A percentile compares a stretch with the other conserved stretches of the same genome.
Conservation (phyloP, 2,797 vertebrate species). For the Labroides dimidiatus region DNA sequence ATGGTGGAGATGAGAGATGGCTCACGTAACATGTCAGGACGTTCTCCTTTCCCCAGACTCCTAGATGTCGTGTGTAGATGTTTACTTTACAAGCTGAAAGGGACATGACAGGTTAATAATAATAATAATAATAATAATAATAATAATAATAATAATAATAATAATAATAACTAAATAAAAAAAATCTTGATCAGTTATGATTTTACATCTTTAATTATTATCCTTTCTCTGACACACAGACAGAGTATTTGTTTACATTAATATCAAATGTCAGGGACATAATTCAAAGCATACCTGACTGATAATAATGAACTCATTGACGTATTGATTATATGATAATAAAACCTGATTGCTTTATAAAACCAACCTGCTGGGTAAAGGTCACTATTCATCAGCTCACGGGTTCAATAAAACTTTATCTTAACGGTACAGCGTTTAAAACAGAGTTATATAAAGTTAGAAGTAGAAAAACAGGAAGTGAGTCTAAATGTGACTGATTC, state of each 20-base stretch:
- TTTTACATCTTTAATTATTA: no score
- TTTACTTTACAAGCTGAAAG: slow-evolving; percentile 74
- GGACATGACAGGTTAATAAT: background rate
- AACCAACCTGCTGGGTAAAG: background rate
- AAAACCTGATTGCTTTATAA: no score
- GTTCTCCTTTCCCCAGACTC: slow-evolving; percentile 43
- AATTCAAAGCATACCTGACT: no score
- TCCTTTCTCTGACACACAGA: no score
- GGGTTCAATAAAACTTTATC: background rate
- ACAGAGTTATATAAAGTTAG: background rate
- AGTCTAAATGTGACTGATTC: background rate
- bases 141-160: no score
- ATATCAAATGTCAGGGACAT: no score
- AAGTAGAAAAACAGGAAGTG: background rate
- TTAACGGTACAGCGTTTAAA: background rate
- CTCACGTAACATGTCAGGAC: slow-evolving; percentile 85
- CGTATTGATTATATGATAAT: no score
- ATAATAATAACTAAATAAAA: no score
- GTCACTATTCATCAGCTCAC: background rate
- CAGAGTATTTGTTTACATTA: no score
- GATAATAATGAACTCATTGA: no score
- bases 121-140: no score
- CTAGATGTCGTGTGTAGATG: slow-evolving; percentile 79
- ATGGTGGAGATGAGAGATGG: slow-evolving; percentile 82
- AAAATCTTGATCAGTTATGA: no score